Evolutionary conservation across 1,140 invertebrate genomes (phyloP).

Genomic region (Danaus melanippus): DNA sequence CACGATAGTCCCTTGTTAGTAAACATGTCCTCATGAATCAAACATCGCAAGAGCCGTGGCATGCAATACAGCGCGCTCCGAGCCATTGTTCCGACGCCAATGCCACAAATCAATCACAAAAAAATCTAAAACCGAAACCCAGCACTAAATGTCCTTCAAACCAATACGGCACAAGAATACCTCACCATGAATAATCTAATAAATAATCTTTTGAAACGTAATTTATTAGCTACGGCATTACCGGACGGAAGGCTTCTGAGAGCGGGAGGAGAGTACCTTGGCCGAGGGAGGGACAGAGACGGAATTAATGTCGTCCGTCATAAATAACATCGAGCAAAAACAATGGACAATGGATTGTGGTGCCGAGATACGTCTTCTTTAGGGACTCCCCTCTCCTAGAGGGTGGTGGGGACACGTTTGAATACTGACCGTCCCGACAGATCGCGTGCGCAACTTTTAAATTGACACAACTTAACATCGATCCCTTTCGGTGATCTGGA

Average conservation of each 20-base stretch:
- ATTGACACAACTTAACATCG: too few relatives aligned
- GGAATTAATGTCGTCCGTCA: conserved; percentile 54
- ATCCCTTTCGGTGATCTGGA: too few relatives aligned
- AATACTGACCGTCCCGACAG: conserved; percentile 25
- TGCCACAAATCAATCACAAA: conserved; percentile 60
- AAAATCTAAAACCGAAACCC: conserved; percentile 33
- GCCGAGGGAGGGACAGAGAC: conserved; percentile 29
- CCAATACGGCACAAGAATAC: conserved; percentile 60
- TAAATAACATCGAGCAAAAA: conserved; percentile 68
- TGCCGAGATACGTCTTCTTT: conserved; percentile 68
- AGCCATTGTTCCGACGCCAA: conserved; percentile 34
- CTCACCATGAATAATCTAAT: conserved; percentile 68
- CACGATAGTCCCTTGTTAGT: conserved; percentile 20
- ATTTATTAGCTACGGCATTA: conserved; percentile 64
- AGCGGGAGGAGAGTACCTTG: conserved; percentile 23
- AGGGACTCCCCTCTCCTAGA: conserved; percentile 31
- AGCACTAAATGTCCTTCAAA: conserved; percentile 55
- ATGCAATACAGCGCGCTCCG: conserved; percentile 19
- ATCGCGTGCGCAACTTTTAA: conserved; percentile 48
- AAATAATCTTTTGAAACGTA: conserved; percentile 67
- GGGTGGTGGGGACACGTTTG: conserved; percentile 23
- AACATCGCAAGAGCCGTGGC: conserved; percentile 24
- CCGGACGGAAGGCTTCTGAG: conserved; percentile 53
- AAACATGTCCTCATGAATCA: conserved; percentile 37
- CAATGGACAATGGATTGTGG: conserved; percentile 69